Percentiles rank a stretch among this genome's conserved stretches.
Conservation (phyloP, 1,140 invertebrate genomes). For the Aphaenogaster floridana region DNA sequence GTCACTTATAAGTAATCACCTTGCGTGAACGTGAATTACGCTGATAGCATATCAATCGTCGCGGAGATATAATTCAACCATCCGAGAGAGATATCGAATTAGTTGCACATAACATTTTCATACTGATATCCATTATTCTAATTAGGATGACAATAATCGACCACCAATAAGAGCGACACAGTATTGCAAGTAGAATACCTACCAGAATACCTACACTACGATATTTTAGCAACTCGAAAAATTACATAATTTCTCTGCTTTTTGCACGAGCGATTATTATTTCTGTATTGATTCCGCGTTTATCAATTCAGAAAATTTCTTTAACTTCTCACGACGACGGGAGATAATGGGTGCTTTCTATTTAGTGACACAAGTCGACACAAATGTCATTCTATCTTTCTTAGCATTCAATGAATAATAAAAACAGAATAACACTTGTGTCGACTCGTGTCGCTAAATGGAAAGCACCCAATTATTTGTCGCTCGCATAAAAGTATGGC, state of each 20-base stretch:
- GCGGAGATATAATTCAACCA: not conserved
- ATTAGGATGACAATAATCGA: not conserved
- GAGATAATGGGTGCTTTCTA: not conserved
- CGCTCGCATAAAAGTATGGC: not conserved
- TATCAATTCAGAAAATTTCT: not conserved
- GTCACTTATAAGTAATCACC: constrained; percentile 63
- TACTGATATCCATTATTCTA: not conserved
- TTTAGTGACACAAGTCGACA: too few species aligned
- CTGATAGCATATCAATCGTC: constrained; percentile 54
- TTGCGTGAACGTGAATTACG: constrained; percentile 37
- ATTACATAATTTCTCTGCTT: constrained; percentile 7
- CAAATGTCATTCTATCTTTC: too few species aligned
- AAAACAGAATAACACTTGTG: too few species aligned
- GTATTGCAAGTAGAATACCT: not conserved
- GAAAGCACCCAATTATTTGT: not conserved
- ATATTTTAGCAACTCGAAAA: not conserved
- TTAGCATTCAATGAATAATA: too few species aligned
- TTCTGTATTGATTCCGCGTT: not conserved
- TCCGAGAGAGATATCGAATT: not conserved
- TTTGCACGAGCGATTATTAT: not conserved
- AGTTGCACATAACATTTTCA: constrained; percentile 16
- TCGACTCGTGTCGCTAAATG: too few species aligned
- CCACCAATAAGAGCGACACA: not conserved
- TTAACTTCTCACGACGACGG: not conserved
- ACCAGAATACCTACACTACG: not conserved